Percentiles rank a stretch among this genome's conserved stretches.
phyloP scores from a whole-genome alignment of 2,888 invertebrate species.

The Rhagonycha lutea region DNA sequence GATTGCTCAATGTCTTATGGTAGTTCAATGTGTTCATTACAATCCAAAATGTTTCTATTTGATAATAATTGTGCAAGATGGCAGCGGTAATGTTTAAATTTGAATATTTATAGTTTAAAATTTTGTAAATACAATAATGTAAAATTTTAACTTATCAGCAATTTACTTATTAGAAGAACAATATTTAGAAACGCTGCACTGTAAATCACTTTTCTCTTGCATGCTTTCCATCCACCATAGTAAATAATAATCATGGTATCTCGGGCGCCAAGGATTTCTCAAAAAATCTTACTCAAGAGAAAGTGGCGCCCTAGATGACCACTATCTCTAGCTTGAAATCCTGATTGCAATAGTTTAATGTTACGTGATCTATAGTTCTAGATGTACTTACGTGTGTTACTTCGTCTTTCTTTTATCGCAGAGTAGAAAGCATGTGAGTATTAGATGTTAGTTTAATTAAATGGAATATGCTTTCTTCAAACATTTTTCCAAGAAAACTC shows the following conservation, averaged over 20 bases:
- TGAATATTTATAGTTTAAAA: neutral
- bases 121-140: neutral
- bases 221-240: neutral
- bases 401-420: neutral
- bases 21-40: neutral
- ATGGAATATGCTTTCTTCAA: neutral
- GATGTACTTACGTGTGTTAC: neutral
- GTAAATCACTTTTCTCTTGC: neutral
- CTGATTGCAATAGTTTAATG: neutral
- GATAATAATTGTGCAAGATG: slow-evolving; percentile 56
- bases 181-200: slow-evolving; percentile 1
- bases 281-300: neutral
- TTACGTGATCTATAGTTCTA: neutral
- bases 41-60: neutral
- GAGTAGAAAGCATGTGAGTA: neutral
- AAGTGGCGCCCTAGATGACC: neutral
- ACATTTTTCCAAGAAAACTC: neutral
- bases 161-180: neutral
- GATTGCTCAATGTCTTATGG: neutral
- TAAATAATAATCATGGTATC: neutral
- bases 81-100: slow-evolving; percentile 53
- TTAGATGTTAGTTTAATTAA: neutral
- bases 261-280: neutral
- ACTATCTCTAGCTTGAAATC: neutral
- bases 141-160: neutral